Evolutionary conservation across 2,888 invertebrate species (phyloP).

Genomic region (Conus canariensis): DNA sequence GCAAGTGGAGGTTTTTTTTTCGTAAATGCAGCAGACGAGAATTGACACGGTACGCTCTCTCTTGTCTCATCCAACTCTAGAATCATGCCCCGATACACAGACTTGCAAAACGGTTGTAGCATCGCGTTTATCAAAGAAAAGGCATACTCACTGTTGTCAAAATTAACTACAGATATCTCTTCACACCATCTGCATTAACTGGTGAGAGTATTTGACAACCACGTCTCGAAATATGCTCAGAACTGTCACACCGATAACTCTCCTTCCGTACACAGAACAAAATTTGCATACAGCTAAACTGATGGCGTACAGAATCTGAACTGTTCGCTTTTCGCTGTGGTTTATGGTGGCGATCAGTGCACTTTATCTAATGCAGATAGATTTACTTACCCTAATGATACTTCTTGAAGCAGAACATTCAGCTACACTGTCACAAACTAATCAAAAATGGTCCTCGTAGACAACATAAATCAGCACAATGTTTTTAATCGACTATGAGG

Average conservation of each 20-base stretch:
- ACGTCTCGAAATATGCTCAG: slow-evolving; percentile 9
- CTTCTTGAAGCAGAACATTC: slow-evolving; percentile 38
- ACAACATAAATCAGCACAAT: slow-evolving; percentile 43
- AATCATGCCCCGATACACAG: not conserved
- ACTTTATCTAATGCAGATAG: slow-evolving; percentile 3
- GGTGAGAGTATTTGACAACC: not conserved
- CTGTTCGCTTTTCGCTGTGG: not conserved
- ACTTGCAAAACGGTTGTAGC: not conserved
- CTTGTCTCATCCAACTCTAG: not conserved
- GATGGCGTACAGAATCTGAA: slow-evolving; percentile 18
- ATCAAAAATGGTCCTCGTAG: slow-evolving; percentile 43
- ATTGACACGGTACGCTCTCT: not conserved
- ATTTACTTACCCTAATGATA: slow-evolving; percentile 44
- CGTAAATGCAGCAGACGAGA: slow-evolving; percentile 23
- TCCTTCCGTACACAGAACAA: slow-evolving; percentile 39
- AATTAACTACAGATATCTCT: not conserved
- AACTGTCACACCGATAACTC: slow-evolving; percentile 34
- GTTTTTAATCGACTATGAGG: slow-evolving; percentile 47
- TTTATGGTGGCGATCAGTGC: not conserved
- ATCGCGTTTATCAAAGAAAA: not conserved
- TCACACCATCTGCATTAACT: not conserved
- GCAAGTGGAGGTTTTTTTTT: not conserved
- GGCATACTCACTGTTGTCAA: not conserved
- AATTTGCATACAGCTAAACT: slow-evolving; percentile 44
- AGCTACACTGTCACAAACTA: slow-evolving; percentile 35